These are phyloP conservation scores for Caradrina clavipalpis DNA, from an alignment of 2,888 invertebrate genomes.

Conservation along the genomic window DNA sequence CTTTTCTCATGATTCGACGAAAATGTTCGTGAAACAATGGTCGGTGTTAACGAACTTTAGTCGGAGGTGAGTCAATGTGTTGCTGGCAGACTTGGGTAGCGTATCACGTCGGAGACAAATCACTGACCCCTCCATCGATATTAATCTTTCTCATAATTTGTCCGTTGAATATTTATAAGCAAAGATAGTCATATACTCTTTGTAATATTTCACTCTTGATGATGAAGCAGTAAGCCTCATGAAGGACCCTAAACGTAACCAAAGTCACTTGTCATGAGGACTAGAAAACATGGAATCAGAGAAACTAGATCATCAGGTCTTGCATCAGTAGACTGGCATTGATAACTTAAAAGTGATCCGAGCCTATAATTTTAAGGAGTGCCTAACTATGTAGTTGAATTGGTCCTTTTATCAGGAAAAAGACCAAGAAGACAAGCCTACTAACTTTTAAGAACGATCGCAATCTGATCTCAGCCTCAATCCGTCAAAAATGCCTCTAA, in stretches of 20 bases:
- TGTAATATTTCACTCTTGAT: neutral
- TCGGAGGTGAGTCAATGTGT: conserved; percentile 74
- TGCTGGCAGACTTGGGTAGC: conserved; percentile 28
- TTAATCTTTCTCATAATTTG: neutral
- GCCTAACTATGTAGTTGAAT: neutral
- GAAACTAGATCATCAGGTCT: neutral
- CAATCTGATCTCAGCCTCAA: too few relatives aligned
- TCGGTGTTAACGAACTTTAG: conserved; percentile 77
- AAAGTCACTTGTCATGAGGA: neutral
- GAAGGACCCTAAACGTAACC: neutral
- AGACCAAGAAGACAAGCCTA: too few relatives aligned
- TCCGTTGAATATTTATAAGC: neutral
- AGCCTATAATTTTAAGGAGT: neutral
- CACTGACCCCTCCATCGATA: conserved; percentile 38
- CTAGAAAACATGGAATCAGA: neutral
- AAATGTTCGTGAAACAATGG: conserved; percentile 79
- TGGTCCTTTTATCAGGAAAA: neutral
- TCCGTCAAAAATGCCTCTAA: too few relatives aligned
- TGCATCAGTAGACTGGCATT: neutral
- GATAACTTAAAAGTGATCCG: too few relatives aligned
- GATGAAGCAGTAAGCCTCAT: neutral
- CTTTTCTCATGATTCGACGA: conserved; percentile 57
- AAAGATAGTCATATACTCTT: neutral
- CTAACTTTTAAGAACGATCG: too few relatives aligned
- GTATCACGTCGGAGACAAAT: conserved; percentile 39